Evolutionary conservation across 2,797 vertebrate genomes (phyloP).

Genomic region (Centropyge bicolor): DNA sequence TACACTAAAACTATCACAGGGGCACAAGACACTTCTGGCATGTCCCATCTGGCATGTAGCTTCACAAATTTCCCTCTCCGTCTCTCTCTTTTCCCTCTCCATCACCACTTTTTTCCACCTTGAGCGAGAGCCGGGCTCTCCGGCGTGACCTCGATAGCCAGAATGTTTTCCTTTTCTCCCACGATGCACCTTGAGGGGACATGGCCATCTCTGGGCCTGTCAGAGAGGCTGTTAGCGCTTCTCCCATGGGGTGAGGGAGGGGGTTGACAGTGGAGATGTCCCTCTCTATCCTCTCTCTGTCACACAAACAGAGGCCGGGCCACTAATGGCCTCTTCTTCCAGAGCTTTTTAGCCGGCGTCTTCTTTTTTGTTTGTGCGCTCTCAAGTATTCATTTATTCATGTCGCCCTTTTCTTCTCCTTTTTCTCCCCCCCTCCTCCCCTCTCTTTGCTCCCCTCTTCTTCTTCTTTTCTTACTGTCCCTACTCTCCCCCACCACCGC

Average conservation of each 20-base stretch:
- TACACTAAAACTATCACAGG: conserved; percentile 42
- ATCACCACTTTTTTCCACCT: conserved; percentile 82
- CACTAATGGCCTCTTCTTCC: conserved; percentile 86
- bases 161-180: conserved; percentile 81
- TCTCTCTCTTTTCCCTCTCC: conserved; percentile 35
- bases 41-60: conserved; percentile 65
- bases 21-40: conserved; percentile 52
- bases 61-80: conserved; percentile 36
- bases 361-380: conserved; percentile 78
- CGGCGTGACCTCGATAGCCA: conserved; percentile 78
- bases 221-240: conserved; percentile 82
- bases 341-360: conserved; percentile 83
- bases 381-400: conserved; percentile 85
- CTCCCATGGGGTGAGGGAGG: conserved; percentile 80
- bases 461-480: conserved; percentile 32
- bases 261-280: conserved; percentile 70
- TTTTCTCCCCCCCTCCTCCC: conserved; percentile 35
- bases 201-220: conserved; percentile 80
- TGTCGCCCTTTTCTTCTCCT: conserved; percentile 69
- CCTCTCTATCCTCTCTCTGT: conserved; percentile 71
- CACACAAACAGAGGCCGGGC: conserved; percentile 79
- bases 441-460: conserved; percentile 24
- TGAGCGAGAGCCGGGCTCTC: conserved; percentile 67
- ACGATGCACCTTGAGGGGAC: conserved; percentile 83
- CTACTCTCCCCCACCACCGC: background rate